Evolutionary conservation across 2,888 invertebrate species (phyloP).

Genomic region (Archips crataeganus): DNA sequence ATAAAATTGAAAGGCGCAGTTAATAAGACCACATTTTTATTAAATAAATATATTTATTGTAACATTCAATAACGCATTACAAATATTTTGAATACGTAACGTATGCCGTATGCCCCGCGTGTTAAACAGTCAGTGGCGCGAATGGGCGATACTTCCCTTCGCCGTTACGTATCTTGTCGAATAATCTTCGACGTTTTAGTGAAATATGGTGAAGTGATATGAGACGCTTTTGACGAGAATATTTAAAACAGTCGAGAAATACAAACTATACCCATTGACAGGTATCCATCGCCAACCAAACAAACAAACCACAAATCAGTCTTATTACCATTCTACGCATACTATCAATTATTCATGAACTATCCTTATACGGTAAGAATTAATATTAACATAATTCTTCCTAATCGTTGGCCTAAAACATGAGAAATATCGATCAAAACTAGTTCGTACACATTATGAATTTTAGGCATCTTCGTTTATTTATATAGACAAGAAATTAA

Average conservation of each 20-base stretch:
- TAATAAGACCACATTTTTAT: neutral
- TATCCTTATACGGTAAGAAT: neutral
- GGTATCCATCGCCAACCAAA: neutral
- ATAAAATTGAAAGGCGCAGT: neutral
- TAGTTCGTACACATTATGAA: neutral
- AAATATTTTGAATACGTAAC: neutral
- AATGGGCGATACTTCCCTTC: neutral
- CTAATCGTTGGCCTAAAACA: constrained; percentile 2
- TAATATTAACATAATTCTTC: neutral
- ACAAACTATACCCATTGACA: neutral
- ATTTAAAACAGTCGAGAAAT: neutral
- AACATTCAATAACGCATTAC: neutral
- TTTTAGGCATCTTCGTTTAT: no score
- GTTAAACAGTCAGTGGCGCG: neutral
- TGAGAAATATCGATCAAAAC: neutral
- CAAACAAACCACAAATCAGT: constrained; percentile 3
- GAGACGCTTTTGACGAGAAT: neutral
- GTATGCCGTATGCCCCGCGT: neutral
- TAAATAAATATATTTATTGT: neutral
- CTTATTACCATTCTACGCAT: constrained; percentile 1
- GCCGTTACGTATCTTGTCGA: neutral
- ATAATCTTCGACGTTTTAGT: no score
- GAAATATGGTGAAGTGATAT: neutral
- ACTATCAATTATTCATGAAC: neutral
- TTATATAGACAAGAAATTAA: no score